These are phyloP conservation scores for Anomalospiza imberbis DNA, from an alignment of 2,797 vertebrate species.

Conservation along the genomic window DNA sequence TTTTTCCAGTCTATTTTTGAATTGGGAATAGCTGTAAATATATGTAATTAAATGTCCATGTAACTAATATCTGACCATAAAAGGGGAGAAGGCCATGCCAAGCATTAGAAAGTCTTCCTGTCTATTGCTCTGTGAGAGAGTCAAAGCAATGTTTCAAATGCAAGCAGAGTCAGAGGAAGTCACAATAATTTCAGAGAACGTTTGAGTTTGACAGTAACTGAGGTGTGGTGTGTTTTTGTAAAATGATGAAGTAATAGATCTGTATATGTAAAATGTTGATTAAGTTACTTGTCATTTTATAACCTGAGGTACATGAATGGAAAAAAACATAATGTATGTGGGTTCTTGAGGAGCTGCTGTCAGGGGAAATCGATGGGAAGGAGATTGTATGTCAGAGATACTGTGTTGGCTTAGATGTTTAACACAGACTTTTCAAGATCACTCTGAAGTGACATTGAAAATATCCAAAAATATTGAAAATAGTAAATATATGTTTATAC, in stretches of 20 bases:
- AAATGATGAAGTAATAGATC: not conserved
- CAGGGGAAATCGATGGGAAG: not conserved
- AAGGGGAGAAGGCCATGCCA: rapidly evolving
- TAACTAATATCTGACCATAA: not conserved
- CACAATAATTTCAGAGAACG: not conserved
- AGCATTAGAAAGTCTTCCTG: not conserved
- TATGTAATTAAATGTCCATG: not conserved
- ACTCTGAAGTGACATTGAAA: not conserved
- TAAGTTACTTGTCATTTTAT: not conserved
- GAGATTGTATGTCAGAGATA: not conserved
- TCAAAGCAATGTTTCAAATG: not conserved
- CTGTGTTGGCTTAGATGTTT: not conserved
- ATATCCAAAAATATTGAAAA: not conserved
- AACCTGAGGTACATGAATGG: not conserved
- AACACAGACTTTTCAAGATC: not conserved
- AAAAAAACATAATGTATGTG: not conserved
- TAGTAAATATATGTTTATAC: not conserved
- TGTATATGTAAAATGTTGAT: not conserved
- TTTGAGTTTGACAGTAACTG: not conserved
- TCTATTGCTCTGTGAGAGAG: not conserved
- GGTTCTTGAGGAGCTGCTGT: not conserved
- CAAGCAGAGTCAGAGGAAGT: not conserved
- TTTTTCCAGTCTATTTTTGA: not conserved
- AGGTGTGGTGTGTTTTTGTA: not conserved
- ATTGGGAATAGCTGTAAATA: not conserved